Percentiles rank a stretch among this genome's conserved stretches.
Conservation (phyloP, 2,797 vertebrate genomes). For the Falco columbarius region DNA sequence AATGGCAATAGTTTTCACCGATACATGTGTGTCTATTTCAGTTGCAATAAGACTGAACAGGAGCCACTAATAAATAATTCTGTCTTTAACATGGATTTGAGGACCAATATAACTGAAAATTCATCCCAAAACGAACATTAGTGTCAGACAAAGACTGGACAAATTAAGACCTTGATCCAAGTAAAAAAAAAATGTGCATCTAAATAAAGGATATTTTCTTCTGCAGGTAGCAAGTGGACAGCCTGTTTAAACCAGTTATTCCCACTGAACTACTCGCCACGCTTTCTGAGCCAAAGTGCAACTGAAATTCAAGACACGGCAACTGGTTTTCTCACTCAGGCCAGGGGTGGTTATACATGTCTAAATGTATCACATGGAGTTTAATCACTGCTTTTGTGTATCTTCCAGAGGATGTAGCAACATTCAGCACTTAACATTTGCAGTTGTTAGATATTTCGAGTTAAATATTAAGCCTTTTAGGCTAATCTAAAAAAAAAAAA, state of each 20-base stretch:
- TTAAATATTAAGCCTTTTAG: slow-evolving; percentile 69
- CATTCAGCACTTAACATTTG: background rate
- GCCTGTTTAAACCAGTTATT: background rate
- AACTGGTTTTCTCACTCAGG: background rate
- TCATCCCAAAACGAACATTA: background rate
- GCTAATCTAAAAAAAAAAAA: background rate
- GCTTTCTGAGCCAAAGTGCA: background rate
- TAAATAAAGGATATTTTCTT: background rate
- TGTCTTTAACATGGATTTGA: background rate
- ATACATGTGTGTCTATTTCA: background rate
- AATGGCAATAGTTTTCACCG: background rate
- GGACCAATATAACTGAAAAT: background rate
- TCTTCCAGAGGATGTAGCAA: background rate
- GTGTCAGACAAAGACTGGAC: background rate
- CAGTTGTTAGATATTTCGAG: slow-evolving; percentile 12
- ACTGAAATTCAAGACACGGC: background rate
- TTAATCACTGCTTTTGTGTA: background rate
- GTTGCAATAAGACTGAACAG: background rate
- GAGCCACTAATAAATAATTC: background rate
- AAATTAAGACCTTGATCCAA: background rate
- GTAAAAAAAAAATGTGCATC: background rate
- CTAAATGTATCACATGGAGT: background rate
- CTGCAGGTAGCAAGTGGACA: background rate
- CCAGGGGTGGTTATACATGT: background rate
- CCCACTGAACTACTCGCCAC: background rate